These are phyloP conservation scores for Dryas iulia DNA, from an alignment of 1,140 invertebrate species.

Conservation along the genomic window DNA sequence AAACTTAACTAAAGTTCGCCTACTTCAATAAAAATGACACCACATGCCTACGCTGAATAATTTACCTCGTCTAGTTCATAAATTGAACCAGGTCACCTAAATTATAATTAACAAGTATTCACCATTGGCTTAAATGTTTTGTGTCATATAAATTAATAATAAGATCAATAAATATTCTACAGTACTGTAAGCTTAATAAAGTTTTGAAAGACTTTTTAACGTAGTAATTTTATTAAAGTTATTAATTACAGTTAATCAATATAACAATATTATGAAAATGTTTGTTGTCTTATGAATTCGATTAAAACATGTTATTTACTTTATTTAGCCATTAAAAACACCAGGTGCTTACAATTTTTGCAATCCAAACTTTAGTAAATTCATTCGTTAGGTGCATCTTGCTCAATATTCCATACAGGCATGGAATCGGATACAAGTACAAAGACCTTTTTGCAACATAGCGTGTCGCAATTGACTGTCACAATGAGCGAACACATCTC, in stretches of 20 bases:
- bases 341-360: background rate
- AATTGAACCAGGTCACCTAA: background rate
- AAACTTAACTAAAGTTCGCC: constrained; percentile 8
- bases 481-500: constrained; percentile 49
- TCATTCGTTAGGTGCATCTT: background rate
- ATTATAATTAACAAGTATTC: background rate
- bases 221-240: background rate
- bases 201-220: no score
- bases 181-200: no score
- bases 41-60: constrained; percentile 12
- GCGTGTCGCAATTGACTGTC: constrained; percentile 51
- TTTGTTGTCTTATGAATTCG: no score
- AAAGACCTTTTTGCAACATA: constrained; percentile 45
- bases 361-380: background rate
- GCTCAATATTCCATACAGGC: constrained; percentile 17
- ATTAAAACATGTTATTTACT: no score
- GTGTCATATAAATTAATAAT: no score
- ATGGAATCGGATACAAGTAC: constrained; percentile 32
- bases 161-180: no score
- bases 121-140: background rate
- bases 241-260: background rate
- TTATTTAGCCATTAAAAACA: background rate
- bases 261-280: no score
- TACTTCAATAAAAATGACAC: constrained; percentile 12
- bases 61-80: constrained; percentile 4